Percentiles rank a stretch among this genome's conserved stretches.
Evolutionary conservation across 2,797 vertebrate species (phyloP).

Genomic region (Florisuga fusca): DNA sequence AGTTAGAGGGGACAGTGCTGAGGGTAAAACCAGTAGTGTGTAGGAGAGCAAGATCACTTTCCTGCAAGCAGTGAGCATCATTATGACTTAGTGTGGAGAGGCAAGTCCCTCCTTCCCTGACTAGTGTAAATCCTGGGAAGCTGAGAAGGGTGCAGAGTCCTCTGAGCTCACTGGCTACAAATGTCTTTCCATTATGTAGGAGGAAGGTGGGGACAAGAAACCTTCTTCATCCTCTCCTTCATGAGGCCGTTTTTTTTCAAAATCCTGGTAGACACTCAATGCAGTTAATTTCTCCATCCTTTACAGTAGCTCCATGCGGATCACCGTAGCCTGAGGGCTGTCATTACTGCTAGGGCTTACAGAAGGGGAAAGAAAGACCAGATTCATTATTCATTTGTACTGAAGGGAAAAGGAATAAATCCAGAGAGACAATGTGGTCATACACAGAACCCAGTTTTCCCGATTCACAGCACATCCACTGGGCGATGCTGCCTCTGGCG

Average conservation of each 20-base stretch:
- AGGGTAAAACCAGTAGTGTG: neutral
- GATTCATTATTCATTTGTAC: slow-evolving; percentile 68
- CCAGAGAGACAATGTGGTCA: slow-evolving; percentile 63
- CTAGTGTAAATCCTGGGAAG: neutral
- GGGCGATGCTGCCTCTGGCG: slow-evolving; percentile 16
- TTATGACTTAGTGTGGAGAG: neutral
- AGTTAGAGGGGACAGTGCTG: neutral
- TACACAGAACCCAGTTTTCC: neutral
- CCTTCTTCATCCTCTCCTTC: neutral
- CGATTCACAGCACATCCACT: neutral
- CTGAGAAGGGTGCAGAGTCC: neutral
- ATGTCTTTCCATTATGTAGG: neutral
- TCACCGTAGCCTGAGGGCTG: slow-evolving; percentile 56
- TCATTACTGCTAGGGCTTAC: slow-evolving; percentile 59
- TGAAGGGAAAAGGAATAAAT: slow-evolving; percentile 47
- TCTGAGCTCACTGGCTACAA: neutral
- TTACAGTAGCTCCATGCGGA: neutral
- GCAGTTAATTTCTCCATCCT: slow-evolving; percentile 58
- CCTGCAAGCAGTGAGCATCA: neutral
- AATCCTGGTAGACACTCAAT: slow-evolving; percentile 37
- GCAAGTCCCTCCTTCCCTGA: neutral
- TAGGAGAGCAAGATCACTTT: neutral
- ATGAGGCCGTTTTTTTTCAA: slow-evolving; percentile 38
- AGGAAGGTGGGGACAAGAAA: neutral
- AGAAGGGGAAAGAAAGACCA: slow-evolving; percentile 59